phyloP scores from a whole-genome alignment of 2,888 invertebrate species.

The Diplolepis rosae region DNA sequence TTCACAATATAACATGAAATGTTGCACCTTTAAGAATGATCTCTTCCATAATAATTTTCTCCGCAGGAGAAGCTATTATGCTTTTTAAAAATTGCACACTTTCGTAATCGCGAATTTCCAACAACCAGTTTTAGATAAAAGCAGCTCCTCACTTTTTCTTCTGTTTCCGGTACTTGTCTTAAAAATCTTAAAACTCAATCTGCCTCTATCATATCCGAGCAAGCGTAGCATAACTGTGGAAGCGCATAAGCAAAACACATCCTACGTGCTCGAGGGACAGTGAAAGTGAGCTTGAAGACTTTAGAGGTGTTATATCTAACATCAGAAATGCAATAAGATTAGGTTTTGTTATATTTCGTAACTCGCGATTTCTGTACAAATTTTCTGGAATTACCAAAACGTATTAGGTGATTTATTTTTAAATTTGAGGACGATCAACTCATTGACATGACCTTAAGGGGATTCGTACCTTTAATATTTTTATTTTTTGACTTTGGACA shows the following conservation, averaged over 20 bases:
- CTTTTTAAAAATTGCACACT: neutral
- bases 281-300: slow-evolving; percentile 1
- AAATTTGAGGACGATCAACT: too few species aligned
- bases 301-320: too few species aligned
- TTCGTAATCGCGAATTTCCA: slow-evolving; percentile 10
- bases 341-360: too few species aligned
- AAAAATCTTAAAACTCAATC: slow-evolving; percentile 6
- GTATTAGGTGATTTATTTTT: too few species aligned
- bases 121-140: neutral
- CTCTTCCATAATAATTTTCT: neutral
- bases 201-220: neutral
- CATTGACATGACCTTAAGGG: too few species aligned
- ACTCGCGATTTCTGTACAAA: too few species aligned
- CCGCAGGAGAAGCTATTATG: neutral
- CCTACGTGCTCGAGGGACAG: neutral
- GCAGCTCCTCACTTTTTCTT: neutral
- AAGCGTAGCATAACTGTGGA: neutral
- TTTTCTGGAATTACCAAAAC: too few species aligned
- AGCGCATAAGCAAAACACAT: neutral
- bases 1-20: neutral
- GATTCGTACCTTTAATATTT: too few species aligned
- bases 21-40: neutral
- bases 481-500: too few species aligned
- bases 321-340: too few species aligned
- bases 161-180: slow-evolving; percentile 13